These are phyloP conservation scores for Campoletis sonorensis DNA, from an alignment of 1,140 invertebrate species.

Conservation along the genomic window DNA sequence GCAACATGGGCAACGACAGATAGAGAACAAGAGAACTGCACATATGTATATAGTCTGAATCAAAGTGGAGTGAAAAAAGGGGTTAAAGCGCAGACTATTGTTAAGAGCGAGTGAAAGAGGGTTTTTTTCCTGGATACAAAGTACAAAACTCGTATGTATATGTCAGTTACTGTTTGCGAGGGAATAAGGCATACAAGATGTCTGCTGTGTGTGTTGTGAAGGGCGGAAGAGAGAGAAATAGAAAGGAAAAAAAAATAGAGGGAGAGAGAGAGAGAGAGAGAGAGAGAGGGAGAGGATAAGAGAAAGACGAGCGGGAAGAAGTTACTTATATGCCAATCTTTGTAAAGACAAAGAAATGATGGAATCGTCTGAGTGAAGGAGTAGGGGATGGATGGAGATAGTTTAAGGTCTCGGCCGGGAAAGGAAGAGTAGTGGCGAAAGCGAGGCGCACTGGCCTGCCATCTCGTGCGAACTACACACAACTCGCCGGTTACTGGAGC, in stretches of 20 bases:
- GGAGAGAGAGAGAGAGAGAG: background rate
- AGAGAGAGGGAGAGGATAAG: too few relatives aligned
- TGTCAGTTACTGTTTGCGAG: background rate
- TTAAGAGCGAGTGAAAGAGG: background rate
- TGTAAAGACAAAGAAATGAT: background rate
- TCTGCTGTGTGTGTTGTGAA: background rate
- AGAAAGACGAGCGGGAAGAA: too few relatives aligned
- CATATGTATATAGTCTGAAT: background rate
- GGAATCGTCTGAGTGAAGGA: background rate
- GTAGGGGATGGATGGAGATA: slow-evolving; percentile 18
- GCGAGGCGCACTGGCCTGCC: slow-evolving; percentile 66
- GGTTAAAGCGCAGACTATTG: background rate
- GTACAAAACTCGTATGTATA: background rate
- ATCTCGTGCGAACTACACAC: slow-evolving; percentile 67
- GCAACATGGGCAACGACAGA: background rate
- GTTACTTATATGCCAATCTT: background rate
- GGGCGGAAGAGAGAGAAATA: background rate
- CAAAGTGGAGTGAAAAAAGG: background rate
- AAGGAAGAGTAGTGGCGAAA: slow-evolving; percentile 31
- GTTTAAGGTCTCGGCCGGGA: slow-evolving; percentile 25
- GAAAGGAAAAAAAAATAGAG: background rate
- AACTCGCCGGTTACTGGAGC: slow-evolving; percentile 43
- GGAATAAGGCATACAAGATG: background rate
- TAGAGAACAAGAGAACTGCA: background rate
- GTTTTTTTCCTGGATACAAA: background rate